These are phyloP conservation scores for Urophycis tenuis DNA, from an alignment of 2,797 vertebrate species.

Conservation along the genomic window DNA sequence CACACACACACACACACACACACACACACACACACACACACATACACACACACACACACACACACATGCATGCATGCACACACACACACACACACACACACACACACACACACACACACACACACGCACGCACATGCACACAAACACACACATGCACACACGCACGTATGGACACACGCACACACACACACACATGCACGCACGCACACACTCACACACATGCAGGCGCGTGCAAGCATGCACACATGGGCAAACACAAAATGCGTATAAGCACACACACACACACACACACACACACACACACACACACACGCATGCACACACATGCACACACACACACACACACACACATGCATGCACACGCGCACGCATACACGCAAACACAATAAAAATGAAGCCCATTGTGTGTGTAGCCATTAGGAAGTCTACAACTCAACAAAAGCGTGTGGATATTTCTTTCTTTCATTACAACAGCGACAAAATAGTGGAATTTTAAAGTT, in stretches of 20 bases:
- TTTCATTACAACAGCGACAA: neutral
- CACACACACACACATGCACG: neutral
- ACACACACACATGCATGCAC: neutral
- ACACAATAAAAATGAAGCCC: neutral
- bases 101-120: neutral
- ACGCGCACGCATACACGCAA: neutral
- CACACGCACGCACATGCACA: neutral
- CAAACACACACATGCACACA: neutral
- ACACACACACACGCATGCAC: neutral
- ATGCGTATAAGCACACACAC: too few species aligned
- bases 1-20: neutral
- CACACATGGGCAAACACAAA: too few species aligned
- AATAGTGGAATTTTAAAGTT: neutral
- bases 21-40: neutral
- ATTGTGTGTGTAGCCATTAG: neutral
- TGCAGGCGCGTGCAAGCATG: too few species aligned
- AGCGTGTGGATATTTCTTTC: neutral
- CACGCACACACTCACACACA: neutral
- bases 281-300: neutral
- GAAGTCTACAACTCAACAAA: neutral
- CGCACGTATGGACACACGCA: neutral
- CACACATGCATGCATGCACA: too few species aligned
- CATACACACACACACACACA: too few species aligned
- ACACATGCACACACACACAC: neutral
- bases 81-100: neutral